These are phyloP conservation scores for Callimico goeldii DNA, from an alignment of 2,797 vertebrate species.

Conservation along the genomic window DNA sequence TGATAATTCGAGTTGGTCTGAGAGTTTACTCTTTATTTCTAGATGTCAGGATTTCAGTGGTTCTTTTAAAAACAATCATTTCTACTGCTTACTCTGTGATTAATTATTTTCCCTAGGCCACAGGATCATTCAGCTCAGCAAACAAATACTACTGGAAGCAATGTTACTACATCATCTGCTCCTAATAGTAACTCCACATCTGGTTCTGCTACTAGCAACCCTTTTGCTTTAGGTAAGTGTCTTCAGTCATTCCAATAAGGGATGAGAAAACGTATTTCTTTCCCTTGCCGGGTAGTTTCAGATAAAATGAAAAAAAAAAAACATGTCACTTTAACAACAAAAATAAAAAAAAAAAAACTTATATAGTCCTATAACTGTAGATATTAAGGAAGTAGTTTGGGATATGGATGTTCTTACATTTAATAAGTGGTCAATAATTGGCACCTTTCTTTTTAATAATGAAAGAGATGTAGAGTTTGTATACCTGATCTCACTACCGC, in stretches of 20 bases:
- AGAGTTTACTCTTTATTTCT: conserved; percentile 45
- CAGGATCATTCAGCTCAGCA: conserved; percentile 85
- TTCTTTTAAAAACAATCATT: conserved; percentile 47
- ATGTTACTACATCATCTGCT: conserved; percentile 80
- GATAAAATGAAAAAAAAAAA: conserved; percentile 44
- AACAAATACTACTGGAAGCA: conserved; percentile 81
- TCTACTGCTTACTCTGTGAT: background rate
- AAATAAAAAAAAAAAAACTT: background rate
- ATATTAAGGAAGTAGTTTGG: conserved; percentile 33
- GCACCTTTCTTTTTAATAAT: background rate
- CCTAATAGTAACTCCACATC: conserved; percentile 83
- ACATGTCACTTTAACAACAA: background rate
- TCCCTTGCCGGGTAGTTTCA: background rate
- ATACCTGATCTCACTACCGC: background rate
- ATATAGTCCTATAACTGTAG: background rate
- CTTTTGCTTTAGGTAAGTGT: conserved; percentile 87
- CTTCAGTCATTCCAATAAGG: conserved; percentile 13
- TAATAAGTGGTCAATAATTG: background rate
- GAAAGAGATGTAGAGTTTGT: background rate
- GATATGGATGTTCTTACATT: background rate
- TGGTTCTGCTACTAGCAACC: conserved; percentile 83
- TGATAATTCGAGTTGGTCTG: conserved; percentile 31
- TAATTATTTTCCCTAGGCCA: conserved; percentile 80
- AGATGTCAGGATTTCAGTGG: background rate
- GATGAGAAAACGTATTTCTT: background rate